Evolutionary conservation across 2,888 invertebrate species (phyloP), one percentile per base, ranked within the genome.

Genomic region (Eupelmus urozonus): DNA sequence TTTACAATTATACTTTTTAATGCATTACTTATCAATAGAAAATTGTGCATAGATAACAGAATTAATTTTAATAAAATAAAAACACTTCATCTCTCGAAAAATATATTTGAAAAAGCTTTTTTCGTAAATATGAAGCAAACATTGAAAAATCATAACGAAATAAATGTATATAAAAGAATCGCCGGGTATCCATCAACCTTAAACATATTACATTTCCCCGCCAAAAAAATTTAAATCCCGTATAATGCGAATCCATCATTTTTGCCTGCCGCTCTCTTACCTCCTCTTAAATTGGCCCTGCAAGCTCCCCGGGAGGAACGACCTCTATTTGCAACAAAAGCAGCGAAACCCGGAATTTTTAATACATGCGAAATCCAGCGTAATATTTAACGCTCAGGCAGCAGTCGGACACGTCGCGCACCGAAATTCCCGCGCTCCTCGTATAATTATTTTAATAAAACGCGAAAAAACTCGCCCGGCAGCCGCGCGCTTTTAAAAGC

Each of bases 381-480:
- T 42, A 16, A 63, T 18, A 60, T 13, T 49, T 34, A 34, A n/a
- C 29, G 29, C 59, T n/a, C n/a, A n/a, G n/a, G n/a, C 2, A 49
- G 42, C 20, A 62, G 20, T 42, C 45, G 29, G 9, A 51, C 51
- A 29, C 51, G 18, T 13, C 59, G 13, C 7, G 18, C 4, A 53
- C 40, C 16, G 34, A 53, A 55, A n/a, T 53, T 53, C 53, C 9
- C 42, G 53, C 1, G 3, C 34, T 34, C 25, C 51, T 45, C 2
- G 34, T 40, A 66, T 45, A 59, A 70, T 65, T 75, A 65, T 78
- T 74, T 78, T 63, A 78, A 74, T 74, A 62, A 67, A 73, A 73
- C 57, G 49, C n/a, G 25, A 25, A 42, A 51, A 51, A 51, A 4
- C 42, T 59, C 55, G 59, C 70, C 7, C 57, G 2, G 25, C 62